Percentiles rank a stretch among this genome's conserved stretches.
These are phyloP conservation scores for Tetrapedia diversipes DNA, from an alignment of 2,888 invertebrate genomes.

Conservation along the genomic window DNA sequence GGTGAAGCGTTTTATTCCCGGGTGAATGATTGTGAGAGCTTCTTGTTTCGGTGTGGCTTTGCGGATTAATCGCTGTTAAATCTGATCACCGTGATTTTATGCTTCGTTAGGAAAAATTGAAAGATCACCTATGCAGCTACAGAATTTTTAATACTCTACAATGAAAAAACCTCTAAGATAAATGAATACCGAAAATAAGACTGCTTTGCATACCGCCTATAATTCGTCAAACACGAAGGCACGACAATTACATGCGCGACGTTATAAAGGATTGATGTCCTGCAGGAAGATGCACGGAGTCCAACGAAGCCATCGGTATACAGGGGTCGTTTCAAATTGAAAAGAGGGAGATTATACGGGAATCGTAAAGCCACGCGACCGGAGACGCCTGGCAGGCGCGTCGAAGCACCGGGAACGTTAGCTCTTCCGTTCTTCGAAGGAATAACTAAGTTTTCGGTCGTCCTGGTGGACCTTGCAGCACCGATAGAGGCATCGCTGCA, in stretches of 20 bases:
- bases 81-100: no score
- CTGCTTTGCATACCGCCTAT: neutral
- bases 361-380: constrained; percentile 81
- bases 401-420: constrained; percentile 77
- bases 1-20: neutral
- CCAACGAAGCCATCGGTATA: constrained; percentile 23
- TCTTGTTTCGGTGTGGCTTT: neutral
- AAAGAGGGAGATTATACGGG: constrained; percentile 69
- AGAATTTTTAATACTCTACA: no score
- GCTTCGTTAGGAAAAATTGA: no score
- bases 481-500: constrained; percentile 32
- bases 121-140: no score
- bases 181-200: no score
- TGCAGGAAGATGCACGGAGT: neutral
- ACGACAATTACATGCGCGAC: neutral
- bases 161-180: no score
- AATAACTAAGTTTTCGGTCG: constrained; percentile 77
- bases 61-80: no score
- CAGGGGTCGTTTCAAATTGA: constrained; percentile 67
- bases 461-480: constrained; percentile 29
- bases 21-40: neutral
- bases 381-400: constrained; percentile 81
- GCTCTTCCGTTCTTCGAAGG: constrained; percentile 75
- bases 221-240: neutral
- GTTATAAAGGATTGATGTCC: neutral